Evolutionary conservation across 1,140 invertebrate species (phyloP).

Genomic region (Pollicipes pollicipes): DNA sequence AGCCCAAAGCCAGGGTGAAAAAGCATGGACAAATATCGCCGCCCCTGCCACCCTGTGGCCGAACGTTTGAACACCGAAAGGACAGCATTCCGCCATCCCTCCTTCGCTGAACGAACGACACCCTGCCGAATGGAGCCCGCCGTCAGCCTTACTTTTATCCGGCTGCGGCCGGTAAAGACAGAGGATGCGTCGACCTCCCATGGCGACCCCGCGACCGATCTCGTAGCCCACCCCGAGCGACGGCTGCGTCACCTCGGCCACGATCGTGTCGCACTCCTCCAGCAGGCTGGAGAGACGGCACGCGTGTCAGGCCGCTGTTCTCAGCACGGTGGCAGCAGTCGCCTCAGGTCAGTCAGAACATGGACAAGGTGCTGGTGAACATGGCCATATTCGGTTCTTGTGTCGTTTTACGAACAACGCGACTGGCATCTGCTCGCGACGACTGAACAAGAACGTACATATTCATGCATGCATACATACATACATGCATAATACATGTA

Average conservation of each 20-base stretch:
- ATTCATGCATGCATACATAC: too few species aligned
- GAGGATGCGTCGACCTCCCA: conserved; percentile 24
- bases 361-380: too few species aligned
- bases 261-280: conserved; percentile 20
- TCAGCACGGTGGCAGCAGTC: too few species aligned
- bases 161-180: conserved; percentile 24
- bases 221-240: conserved; percentile 29
- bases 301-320: too few species aligned
- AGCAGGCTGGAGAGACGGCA: conserved; percentile 13
- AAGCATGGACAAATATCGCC: neutral
- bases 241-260: conserved; percentile 27
- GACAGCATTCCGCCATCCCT: neutral
- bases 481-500: too few species aligned
- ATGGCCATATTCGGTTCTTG: too few species aligned
- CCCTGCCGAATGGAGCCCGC: neutral
- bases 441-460: too few species aligned
- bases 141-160: conserved; percentile 22
- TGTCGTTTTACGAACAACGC: too few species aligned
- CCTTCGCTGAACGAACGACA: too few species aligned
- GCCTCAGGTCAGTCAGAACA: too few species aligned
- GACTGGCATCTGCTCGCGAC: too few species aligned
- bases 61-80: neutral
- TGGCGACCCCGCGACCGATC: conserved; percentile 24
- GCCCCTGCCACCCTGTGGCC: neutral
- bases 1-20: too few species aligned